phyloP scores from a whole-genome alignment of 2,113 vertebrate species.

The Mus spicilegus region DNA sequence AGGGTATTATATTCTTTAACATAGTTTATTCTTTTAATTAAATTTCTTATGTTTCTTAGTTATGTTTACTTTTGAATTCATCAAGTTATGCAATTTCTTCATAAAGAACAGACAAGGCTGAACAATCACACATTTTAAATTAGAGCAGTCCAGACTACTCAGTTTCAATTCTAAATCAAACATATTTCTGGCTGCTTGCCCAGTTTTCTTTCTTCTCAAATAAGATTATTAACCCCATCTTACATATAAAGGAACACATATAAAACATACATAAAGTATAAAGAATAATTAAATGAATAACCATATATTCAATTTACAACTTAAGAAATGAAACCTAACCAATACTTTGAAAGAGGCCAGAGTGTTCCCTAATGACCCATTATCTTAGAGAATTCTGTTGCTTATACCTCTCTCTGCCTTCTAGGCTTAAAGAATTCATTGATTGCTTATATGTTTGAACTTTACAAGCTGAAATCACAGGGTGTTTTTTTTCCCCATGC shows the following conservation, averaged over 20 bases:
- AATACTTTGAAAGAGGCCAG: background rate
- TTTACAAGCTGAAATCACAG: background rate
- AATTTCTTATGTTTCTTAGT: background rate
- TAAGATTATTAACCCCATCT: background rate
- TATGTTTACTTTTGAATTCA: constrained; percentile 34
- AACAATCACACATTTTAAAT: constrained; percentile 21
- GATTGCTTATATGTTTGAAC: background rate
- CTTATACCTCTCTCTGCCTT: background rate
- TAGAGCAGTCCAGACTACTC: background rate
- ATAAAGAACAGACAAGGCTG: background rate
- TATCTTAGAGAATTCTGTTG: background rate
- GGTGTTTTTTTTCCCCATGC: background rate
- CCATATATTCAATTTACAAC: background rate
- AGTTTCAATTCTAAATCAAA: constrained; percentile 42
- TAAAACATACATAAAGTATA: background rate
- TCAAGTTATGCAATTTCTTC: constrained; percentile 41
- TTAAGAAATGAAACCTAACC: background rate
- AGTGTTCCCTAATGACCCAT: background rate
- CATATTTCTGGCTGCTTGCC: background rate
- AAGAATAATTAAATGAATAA: background rate
- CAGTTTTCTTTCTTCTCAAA: constrained; percentile 39
- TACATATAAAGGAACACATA: background rate
- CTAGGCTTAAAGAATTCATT: background rate
- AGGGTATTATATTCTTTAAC: background rate
- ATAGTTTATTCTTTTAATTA: constrained; percentile 19